Base-by-base conservation (phyloP, 1,140 invertebrate genomes). In the Cydia amplana region DNA sequence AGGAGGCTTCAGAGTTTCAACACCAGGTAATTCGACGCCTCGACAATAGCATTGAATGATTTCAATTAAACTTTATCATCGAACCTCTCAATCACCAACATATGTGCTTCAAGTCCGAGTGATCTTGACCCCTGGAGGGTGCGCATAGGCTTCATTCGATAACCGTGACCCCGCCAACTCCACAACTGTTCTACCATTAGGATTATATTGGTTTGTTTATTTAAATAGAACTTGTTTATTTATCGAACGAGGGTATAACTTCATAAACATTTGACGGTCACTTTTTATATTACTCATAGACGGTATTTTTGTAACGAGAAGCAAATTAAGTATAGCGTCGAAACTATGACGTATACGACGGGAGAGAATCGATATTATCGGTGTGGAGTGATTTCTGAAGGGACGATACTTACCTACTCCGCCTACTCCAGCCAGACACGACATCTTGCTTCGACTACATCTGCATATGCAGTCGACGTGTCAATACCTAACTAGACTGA, bases 151-250 rank as follows among this genome's bases (percentile, higher is more conserved):
- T 60, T 20, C 55, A 23, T 23, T 60, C 55, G 55, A 60, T 51
- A 18, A 51, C n/a, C 51, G 14, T 16, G 18, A 0, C 2, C 32
- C 3, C 49, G 14, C 16, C 16, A 16, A 51, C 51, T 18, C 51
- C 51, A 60, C 51, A 6, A 60, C 5, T n/a, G n/a, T n/a, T n/a
- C n/a, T 20, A 16, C 55, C 20, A 60, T 20, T 60, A 60, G 18
- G 55, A 60, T 60, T 60, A 60, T 60, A 23, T 18, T 51, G 20
- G 7, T 60, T 60, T 23, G 10, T 60, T 60, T 60, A 60, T 60
- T 60, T 60, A 55, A 55, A 55, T n/a, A 60, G 20, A 18, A 60
- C n/a, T 60, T 60, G 51, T 60, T 60, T 60, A 60, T 60, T 60
- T 23, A 9, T 23, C 18, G 18, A 60, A 23, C n/a, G 49, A 51